Percentiles rank a stretch among this genome's conserved stretches.
Evolutionary conservation across 2,888 invertebrate species (phyloP).

Genomic region (Harpalus rubripes): DNA sequence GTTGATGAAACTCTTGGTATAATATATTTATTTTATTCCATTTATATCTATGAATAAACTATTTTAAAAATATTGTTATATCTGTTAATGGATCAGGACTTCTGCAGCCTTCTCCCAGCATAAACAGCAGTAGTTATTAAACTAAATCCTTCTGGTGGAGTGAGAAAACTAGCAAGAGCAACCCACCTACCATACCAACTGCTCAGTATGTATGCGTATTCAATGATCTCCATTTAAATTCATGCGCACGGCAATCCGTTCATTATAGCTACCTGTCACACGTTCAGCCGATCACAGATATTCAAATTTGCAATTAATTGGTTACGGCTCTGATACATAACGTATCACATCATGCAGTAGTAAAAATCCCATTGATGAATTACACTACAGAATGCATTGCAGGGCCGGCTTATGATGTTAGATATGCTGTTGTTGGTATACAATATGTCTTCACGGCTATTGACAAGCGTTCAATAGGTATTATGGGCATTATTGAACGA

Average conservation of each 20-base stretch:
- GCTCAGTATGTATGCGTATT: constrained; percentile 45
- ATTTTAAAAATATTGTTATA: not conserved
- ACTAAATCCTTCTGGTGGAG: not conserved
- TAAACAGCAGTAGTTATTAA: not conserved
- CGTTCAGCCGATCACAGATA: constrained; percentile 55
- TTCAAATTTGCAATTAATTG: constrained; percentile 66
- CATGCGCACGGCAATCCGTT: constrained; percentile 24
- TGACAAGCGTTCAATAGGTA: constrained; percentile 31
- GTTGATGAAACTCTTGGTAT: too few relatives aligned
- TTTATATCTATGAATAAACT: too few relatives aligned
- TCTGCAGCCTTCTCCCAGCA: not conserved
- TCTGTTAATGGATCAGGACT: not conserved
- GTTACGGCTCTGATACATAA: constrained; percentile 54
- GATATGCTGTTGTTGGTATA: constrained; percentile 41
- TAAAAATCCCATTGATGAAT: constrained; percentile 12
- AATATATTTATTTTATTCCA: too few relatives aligned
- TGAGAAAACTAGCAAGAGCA: not conserved
- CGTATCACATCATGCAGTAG: constrained; percentile 40
- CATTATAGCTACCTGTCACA: constrained; percentile 55
- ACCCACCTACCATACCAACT: constrained; percentile 12
- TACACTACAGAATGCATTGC: not conserved
- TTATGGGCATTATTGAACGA: constrained; percentile 3
- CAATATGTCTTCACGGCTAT: constrained; percentile 40
- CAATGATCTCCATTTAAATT: constrained; percentile 50
- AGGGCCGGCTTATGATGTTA: constrained; percentile 46